phyloP scores from a whole-genome alignment of 2,888 invertebrate species.

The Chydorus sphaericus region DNA sequence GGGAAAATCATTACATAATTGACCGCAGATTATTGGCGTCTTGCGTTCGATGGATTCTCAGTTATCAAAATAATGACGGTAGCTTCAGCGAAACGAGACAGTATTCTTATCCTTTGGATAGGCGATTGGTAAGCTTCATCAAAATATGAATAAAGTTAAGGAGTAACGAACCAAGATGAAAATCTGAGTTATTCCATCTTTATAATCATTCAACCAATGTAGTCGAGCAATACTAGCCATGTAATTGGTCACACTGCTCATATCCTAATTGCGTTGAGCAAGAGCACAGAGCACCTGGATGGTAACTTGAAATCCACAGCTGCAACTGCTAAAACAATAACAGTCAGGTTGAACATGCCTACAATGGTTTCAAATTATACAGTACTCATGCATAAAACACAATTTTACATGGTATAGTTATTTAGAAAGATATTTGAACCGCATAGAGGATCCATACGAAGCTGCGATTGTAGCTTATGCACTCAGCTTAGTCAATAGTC shows the following conservation, averaged over 20 bases:
- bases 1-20: conserved; percentile 38
- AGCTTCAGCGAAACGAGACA: conserved; percentile 23
- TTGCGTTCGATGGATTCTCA: conserved; percentile 27
- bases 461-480: conserved; percentile 36
- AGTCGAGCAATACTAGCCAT: conserved; percentile 10
- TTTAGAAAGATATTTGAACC: conserved; percentile 27
- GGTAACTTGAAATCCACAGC: conserved; percentile 26
- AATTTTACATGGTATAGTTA: conserved; percentile 24
- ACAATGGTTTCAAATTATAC: too few relatives aligned
- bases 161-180: too few relatives aligned
- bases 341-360: conserved; percentile 22
- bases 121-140: too few relatives aligned
- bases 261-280: conserved; percentile 34
- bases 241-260: conserved; percentile 37
- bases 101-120: conserved; percentile 7
- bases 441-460: conserved; percentile 31
- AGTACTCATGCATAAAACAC: too few relatives aligned
- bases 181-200: too few relatives aligned
- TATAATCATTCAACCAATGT: too few relatives aligned
- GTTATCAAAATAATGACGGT: conserved; percentile 26
- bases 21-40: conserved; percentile 31
- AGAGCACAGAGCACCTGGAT: conserved; percentile 25
- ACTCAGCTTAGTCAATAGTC: conserved; percentile 29
- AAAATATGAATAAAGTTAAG: too few relatives aligned
- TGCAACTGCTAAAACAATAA: conserved; percentile 24